Evolutionary conservation across 2,797 vertebrate species (phyloP), one percentile per base, ranked within the genome.

Genomic region (Megalops cyprinoides): DNA sequence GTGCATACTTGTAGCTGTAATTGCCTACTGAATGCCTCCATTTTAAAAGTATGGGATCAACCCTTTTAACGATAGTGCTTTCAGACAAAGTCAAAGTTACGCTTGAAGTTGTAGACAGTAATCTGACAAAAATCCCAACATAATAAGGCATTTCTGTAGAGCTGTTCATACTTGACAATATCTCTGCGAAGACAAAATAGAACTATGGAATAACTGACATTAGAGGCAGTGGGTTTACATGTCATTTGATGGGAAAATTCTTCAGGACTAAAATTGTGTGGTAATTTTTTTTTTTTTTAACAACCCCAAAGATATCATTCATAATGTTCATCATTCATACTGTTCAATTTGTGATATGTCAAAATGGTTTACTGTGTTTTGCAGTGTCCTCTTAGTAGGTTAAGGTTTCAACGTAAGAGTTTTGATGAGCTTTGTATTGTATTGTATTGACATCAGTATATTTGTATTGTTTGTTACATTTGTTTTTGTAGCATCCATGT

Each of bases 401-500:
- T 1, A 51, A 34, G 20, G 65, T 69, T 39, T 48, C 2, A 25
- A 44, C 15, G 23, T 20, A 1, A 12, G 5, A 1, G n/a, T 28
- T 1, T 8, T 25, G 4, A 9, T 0, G 25, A 53, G 25, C 39
- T 49, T 34, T 67, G 25, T 55, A 14, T 81, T 67, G 25, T 55
- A 14, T 81, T 76, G 78, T 34, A 42, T 23, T 78, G 34, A 78
- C 51, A 28, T 62, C n/a, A 44, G 31, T 79, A 44, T 62, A 51
- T 51, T 51, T 65, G 62, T 53, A 37, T 76, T 28, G 37, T 82
- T 77, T 62, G 37, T 82, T 77, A 62, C 12, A 31, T 62, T 28
- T 7, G 9, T 74, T 14, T 79, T 67, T 74, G 56, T 25, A 28
- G n/a, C 55, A 74, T 49, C 55, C 78, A 37, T 82, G 46, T 82